Evolutionary conservation across 2,113 vertebrate species (phyloP).

Genomic region (Sylvietta virens): DNA sequence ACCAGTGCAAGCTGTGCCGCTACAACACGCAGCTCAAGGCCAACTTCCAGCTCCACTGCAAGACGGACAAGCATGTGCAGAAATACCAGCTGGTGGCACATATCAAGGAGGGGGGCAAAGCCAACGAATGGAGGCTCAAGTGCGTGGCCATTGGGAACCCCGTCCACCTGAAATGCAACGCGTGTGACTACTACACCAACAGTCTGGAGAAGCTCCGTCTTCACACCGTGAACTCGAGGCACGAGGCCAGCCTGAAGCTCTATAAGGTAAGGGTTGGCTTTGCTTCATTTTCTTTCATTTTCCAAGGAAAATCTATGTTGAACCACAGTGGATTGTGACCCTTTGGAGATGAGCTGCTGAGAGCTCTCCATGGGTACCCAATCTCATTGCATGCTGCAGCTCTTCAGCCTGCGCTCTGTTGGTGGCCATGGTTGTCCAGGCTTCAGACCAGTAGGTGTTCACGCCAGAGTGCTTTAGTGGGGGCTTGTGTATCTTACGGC

Average conservation of each 20-base stretch:
- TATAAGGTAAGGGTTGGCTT: constrained; percentile 87
- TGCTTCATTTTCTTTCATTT: background rate
- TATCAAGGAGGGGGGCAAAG: constrained; percentile 97
- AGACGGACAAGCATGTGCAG: constrained; percentile 98
- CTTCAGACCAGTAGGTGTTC: background rate
- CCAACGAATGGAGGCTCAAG: constrained; percentile 97
- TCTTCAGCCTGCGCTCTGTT: accelerated
- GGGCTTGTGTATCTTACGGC: accelerated
- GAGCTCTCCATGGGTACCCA: background rate
- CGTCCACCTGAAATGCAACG: constrained; percentile 96
- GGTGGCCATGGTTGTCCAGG: accelerated
- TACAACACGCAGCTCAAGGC: constrained; percentile 98
- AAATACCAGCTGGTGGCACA: constrained; percentile 98
- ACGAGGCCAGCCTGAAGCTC: constrained; percentile 96
- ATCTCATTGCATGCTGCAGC: accelerated
- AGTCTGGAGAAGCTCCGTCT: constrained; percentile 97
- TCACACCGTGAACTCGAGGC: constrained; percentile 93
- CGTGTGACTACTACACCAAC: constrained; percentile 98
- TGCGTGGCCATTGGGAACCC: constrained; percentile 98
- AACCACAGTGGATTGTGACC: background rate
- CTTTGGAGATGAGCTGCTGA: background rate
- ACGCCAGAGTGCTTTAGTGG: accelerated
- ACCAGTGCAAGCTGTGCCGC: constrained; percentile 97
- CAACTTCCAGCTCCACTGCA: constrained; percentile 99
- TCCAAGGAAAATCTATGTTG: background rate